A percentile compares a stretch with the other conserved stretches of the same genome.
Conservation (phyloP, 2,113 vertebrate genomes). For the Cariama cristata region DNA sequence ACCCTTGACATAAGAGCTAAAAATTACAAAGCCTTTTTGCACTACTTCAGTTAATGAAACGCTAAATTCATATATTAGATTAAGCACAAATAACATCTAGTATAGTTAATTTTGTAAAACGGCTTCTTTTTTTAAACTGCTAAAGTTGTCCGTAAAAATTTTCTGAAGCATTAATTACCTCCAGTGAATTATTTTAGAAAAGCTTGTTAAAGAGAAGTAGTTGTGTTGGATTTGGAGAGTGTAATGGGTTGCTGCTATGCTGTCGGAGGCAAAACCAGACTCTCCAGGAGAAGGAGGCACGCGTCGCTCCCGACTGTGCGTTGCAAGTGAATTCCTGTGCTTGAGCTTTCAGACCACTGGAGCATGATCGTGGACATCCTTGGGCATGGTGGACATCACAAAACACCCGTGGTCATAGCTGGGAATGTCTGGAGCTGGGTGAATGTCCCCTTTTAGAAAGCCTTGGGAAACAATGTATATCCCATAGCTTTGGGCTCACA, state of each 20-base stretch:
- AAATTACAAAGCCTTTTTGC: neutral
- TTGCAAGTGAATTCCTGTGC: neutral
- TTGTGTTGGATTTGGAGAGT: neutral
- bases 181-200: neutral
- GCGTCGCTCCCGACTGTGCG: neutral
- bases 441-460: constrained; percentile 49
- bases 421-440: constrained; percentile 14
- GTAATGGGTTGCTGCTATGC: neutral
- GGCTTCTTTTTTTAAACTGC: neutral
- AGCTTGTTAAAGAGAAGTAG: neutral
- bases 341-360: neutral
- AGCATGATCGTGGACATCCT: neutral
- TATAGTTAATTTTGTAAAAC: neutral
- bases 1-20: neutral
- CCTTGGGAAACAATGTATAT: neutral
- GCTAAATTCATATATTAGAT: neutral
- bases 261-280: neutral
- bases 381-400: neutral
- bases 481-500: neutral
- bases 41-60: neutral
- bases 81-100: neutral
- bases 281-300: neutral
- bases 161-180: neutral
- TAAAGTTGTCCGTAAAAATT: neutral
- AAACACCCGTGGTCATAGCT: neutral